Percentiles rank a stretch among this genome's conserved stretches.
Evolutionary conservation across 2,888 invertebrate species (phyloP).

Genomic region (Choristoneura rosaceana): DNA sequence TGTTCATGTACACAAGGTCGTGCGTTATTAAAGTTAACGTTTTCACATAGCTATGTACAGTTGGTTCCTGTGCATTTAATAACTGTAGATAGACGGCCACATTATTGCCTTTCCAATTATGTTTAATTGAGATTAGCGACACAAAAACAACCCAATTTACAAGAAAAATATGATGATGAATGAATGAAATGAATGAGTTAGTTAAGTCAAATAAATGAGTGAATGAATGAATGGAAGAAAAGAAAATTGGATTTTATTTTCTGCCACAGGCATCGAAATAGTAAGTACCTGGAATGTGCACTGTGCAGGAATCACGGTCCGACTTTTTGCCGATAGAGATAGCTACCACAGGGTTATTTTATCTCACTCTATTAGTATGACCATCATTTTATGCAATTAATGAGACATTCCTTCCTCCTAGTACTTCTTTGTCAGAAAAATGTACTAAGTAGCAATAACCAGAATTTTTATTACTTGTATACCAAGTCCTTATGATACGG

Average conservation of each 20-base stretch:
- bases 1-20: conserved; percentile 71
- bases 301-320: no score
- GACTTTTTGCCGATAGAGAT: no score
- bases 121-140: conserved; percentile 51
- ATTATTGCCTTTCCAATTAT: conserved; percentile 48
- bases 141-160: conserved; percentile 75
- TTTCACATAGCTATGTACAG: conserved; percentile 48
- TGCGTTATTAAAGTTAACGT: conserved; percentile 53
- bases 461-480: no score
- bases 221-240: conserved; percentile 13
- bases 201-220: conserved; percentile 47
- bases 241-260: conserved; percentile 1
- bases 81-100: conserved; percentile 45
- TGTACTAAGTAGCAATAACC: no score
- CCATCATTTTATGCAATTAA: no score
- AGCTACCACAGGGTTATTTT: no score
- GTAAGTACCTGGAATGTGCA: no score
- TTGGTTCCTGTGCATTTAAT: conserved; percentile 47
- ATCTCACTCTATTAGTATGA: no score
- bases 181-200: conserved; percentile 43
- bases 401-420: no score
- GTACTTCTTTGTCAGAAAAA: no score
- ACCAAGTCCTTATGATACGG: no score
- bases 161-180: conserved; percentile 62
- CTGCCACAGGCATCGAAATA: no score